These are phyloP conservation scores for Drosophila anomelani DNA, from an alignment of 2,888 invertebrate species.

Conservation along the genomic window DNA sequence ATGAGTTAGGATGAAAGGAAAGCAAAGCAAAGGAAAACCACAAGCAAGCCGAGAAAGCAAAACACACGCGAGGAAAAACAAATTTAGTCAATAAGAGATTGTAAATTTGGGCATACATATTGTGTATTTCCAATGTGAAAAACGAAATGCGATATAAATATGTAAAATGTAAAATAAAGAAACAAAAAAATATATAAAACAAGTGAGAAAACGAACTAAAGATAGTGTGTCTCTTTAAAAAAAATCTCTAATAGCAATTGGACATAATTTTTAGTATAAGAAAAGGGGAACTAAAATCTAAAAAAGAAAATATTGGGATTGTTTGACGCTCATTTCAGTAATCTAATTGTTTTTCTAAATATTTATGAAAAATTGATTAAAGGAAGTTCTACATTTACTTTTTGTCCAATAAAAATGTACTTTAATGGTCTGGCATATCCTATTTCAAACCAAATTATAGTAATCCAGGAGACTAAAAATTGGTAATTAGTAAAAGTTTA, in stretches of 20 bases:
- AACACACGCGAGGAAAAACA: conserved; percentile 64
- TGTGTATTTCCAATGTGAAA: conserved; percentile 70
- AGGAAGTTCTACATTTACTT: not conserved
- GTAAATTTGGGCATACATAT: conserved; percentile 74
- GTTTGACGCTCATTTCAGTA: not conserved
- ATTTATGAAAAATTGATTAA: not conserved
- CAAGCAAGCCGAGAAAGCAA: conserved; percentile 53
- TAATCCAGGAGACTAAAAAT: not conserved
- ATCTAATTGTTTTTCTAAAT: not conserved
- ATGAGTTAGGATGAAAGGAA: conserved; percentile 38
- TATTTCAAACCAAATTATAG: not conserved
- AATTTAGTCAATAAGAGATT: conserved; percentile 72
- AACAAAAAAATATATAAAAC: conserved; percentile 77
- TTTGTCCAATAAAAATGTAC: not conserved
- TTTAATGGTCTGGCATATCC: not conserved
- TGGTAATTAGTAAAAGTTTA: not conserved
- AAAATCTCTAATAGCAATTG: rapidly evolving
- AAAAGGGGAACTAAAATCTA: not conserved
- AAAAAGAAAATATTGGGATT: not conserved
- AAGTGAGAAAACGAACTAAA: conserved; percentile 36
- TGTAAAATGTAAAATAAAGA: conserved; percentile 82
- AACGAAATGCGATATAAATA: conserved; percentile 80
- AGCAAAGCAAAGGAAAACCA: conserved; percentile 26
- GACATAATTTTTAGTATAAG: not conserved
- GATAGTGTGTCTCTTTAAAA: not conserved